Conservation (phyloP, 1,140 invertebrate genomes). For the Neuroterus valhalla region DNA sequence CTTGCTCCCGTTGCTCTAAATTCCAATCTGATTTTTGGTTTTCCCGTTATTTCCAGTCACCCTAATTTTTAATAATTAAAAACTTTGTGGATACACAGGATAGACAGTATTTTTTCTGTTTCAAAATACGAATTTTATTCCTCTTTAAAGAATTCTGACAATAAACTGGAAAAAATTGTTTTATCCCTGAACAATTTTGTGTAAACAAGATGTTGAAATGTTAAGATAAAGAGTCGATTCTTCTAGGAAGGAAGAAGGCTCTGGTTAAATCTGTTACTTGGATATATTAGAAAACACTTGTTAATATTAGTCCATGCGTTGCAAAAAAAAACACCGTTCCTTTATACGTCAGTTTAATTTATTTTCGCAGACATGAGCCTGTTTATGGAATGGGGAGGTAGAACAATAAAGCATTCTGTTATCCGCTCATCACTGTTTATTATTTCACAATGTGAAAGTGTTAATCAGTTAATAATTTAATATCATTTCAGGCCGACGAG, state of each 20-base stretch:
- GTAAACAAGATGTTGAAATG: too few relatives aligned
- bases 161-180: not conserved
- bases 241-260: too few relatives aligned
- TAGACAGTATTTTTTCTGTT: too few relatives aligned
- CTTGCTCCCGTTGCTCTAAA: too few relatives aligned
- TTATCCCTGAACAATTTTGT: too few relatives aligned
- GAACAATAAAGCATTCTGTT: slow-evolving; percentile 55
- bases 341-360: not conserved
- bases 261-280: too few relatives aligned
- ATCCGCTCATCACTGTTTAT: slow-evolving; percentile 58
- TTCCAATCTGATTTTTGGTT: too few relatives aligned
- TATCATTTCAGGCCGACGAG: slow-evolving; percentile 39
- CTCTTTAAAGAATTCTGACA: not conserved
- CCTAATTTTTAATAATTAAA: too few relatives aligned
- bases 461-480: slow-evolving; percentile 59
- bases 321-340: not conserved
- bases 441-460: slow-evolving; percentile 56
- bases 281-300: not conserved
- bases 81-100: too few relatives aligned
- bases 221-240: too few relatives aligned
- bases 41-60: too few relatives aligned
- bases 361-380: not conserved
- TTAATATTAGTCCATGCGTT: not conserved
- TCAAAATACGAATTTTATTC: not conserved
- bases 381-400: slow-evolving; percentile 44